phyloP scores from a whole-genome alignment of 2,113 vertebrate genomes.

The Ascaphus truei region DNA sequence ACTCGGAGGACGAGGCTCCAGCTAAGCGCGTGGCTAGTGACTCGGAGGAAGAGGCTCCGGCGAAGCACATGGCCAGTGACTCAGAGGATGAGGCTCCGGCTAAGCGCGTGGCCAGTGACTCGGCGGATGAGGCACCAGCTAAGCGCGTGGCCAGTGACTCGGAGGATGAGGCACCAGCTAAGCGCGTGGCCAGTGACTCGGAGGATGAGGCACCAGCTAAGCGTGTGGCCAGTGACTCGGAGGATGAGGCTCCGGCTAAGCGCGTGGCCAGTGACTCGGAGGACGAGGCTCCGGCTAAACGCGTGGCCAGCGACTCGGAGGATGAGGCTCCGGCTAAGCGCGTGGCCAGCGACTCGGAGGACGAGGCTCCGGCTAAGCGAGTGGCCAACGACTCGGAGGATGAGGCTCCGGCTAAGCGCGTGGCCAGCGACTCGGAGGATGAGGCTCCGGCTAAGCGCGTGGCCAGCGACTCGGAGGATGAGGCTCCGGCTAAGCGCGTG shows the following conservation, averaged over 20 bases:
- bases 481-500: slow-evolving; percentile 40
- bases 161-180: slow-evolving; percentile 42
- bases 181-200: slow-evolving; percentile 38
- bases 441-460: slow-evolving; percentile 39
- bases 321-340: not conserved
- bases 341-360: not conserved
- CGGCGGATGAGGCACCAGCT: slow-evolving; percentile 46
- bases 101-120: slow-evolving; percentile 46
- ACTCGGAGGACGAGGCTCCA: slow-evolving; percentile 1
- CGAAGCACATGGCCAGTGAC: slow-evolving; percentile 47
- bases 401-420: slow-evolving; percentile 48
- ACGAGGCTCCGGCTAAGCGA: slow-evolving; percentile 43
- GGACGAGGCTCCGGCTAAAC: not conserved
- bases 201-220: slow-evolving; percentile 47
- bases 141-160: slow-evolving; percentile 48
- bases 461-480: slow-evolving; percentile 50
- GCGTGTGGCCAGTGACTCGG: slow-evolving; percentile 47
- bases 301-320: not conserved
- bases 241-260: slow-evolving; percentile 45
- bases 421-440: too few relatives aligned
- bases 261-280: slow-evolving; percentile 30
- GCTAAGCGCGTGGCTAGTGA: slow-evolving; percentile 48
- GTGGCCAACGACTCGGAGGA: slow-evolving; percentile 50
- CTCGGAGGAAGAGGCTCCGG: slow-evolving; percentile 48
- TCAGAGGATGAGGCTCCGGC: slow-evolving; percentile 46